These are phyloP conservation scores for Proteles cristata DNA, from an alignment of 2,113 vertebrate genomes.

Conservation along the genomic window DNA sequence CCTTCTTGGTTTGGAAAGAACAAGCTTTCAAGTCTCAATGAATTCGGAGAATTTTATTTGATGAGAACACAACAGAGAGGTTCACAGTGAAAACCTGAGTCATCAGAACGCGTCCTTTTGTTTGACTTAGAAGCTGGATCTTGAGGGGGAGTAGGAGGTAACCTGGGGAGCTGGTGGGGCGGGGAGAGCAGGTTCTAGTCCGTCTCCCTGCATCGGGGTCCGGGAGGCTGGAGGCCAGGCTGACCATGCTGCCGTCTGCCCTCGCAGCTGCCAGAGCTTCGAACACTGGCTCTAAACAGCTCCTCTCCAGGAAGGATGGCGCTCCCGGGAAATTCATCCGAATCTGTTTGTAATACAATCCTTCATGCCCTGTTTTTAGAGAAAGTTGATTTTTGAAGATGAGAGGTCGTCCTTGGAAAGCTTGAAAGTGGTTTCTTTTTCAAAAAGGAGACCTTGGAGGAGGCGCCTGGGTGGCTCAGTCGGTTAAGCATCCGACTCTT, in stretches of 20 bases:
- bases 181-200: background rate
- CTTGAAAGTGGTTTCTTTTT: background rate
- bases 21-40: background rate
- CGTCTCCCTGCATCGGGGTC: background rate
- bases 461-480: too few species aligned
- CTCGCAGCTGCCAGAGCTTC: background rate
- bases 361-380: background rate
- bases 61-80: background rate
- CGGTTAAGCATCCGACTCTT: too few species aligned
- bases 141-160: background rate
- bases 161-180: background rate
- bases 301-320: background rate
- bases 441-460: background rate
- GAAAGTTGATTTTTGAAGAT: slow-evolving; percentile 32
- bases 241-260: background rate
- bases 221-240: background rate
- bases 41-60: background rate
- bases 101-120: background rate
- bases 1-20: background rate
- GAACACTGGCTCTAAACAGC: background rate
- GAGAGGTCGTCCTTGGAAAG: background rate
- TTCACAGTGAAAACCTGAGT: background rate
- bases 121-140: background rate
- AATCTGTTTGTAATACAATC: background rate
- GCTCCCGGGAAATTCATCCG: background rate